Base-by-base conservation (phyloP, 1,140 invertebrate genomes). In the Drosophila seguyi region DNA sequence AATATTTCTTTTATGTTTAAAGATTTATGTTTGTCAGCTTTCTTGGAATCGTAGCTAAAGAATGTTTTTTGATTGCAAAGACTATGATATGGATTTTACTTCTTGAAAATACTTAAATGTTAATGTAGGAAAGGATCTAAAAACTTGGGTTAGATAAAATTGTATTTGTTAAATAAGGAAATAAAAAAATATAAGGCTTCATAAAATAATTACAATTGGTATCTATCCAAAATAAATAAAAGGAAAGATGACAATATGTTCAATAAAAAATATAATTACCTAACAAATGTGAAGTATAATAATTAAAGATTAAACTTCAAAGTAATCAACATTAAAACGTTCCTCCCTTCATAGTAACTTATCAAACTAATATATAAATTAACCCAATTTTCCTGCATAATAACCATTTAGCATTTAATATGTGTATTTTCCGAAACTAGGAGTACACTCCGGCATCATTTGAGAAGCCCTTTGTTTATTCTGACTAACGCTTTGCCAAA, bases 381-480 rank as follows among this genome's bases (percentile, higher is more conserved):
- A 20, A 2, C 13, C 10, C 50, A 16, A 22, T 36, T 53, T 53
- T 53, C 4, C 50, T 38, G 50, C 50, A 53, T 53, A 53, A 39
- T 56, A 56, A 42, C 55, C 36, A 42, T 57, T 53, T 22, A n/a
- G 22, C 20, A 60, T 60, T 60, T 31, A 25, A 60, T 39, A 20
- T 25, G 18, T 34, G 25, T 39, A 8, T 25, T n/a, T 41, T n/a
- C 6, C 3, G 14, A 42, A 59, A 22, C 16, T 36, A 39, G 20
- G 13, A 29, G 34, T 16, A 29, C 27, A 39, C 25, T 31, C 34
- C 31, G 13, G 31, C 29, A 42, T 27, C 45, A 34, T 31, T 52
- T 53, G 13, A 14, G 25, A 36, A 67, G 31, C n/a, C 6, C 38
- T 29, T 45, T 71, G 67, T 71, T 71, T 67, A 38, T 48, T 36